phyloP scores from a whole-genome alignment of 1,140 invertebrate species.

The Apis laboriosa region DNA sequence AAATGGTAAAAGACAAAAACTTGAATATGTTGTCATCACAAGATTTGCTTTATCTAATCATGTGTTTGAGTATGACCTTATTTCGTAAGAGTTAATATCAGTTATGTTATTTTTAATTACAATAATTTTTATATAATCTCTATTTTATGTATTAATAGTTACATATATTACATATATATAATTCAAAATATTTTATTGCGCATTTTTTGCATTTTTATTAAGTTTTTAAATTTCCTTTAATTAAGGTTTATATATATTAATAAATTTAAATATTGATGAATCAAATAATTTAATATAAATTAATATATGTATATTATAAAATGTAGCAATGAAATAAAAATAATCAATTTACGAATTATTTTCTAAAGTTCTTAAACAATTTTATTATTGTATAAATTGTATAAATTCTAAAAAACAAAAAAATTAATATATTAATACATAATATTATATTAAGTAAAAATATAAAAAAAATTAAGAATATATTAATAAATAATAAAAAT shows the following conservation, averaged over 20 bases:
- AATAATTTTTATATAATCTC: neutral
- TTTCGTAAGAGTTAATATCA: slow-evolving; percentile 7
- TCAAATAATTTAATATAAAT: neutral
- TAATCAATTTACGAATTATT: neutral
- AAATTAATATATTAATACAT: neutral
- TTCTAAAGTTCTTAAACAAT: neutral
- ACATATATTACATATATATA: neutral
- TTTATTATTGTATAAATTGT: neutral
- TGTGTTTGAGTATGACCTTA: neutral
- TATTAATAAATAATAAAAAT: neutral
- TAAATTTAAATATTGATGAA: neutral
- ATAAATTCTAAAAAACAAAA: neutral
- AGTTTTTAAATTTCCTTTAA: neutral
- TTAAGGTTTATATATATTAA: neutral
- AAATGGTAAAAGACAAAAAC: neutral
- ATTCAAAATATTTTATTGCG: neutral
- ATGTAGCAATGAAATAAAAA: neutral
- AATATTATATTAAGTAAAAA: neutral
- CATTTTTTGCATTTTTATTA: neutral
- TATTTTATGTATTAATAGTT: neutral
- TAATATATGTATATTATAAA: neutral
- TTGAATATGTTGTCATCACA: neutral
- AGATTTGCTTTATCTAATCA: slow-evolving; percentile 35
- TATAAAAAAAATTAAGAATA: neutral
- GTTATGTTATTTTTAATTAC: neutral